Base-by-base conservation (phyloP, 92 coral and sea anemone species). In the Pocillopora grandis region DNA sequence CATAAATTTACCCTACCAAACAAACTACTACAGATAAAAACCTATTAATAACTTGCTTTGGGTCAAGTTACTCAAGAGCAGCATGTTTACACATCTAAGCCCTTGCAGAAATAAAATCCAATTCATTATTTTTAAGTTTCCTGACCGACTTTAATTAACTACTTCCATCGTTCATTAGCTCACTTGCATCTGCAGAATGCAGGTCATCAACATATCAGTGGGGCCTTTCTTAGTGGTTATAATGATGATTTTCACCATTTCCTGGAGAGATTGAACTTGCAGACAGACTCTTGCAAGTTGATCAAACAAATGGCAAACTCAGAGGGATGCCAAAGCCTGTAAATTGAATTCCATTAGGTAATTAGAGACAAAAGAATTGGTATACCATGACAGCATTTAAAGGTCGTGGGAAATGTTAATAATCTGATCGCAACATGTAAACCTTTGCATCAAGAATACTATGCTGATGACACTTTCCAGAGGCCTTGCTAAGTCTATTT, bases 381-480 rank as follows among this genome's bases (percentile, higher is more conserved):
- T 83, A 56, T 62, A 62, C 56, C 72, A 62, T 60, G 75, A 73
- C 86, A 62, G 86, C 61, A 62, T 70, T 71, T 71, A 73, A 74
- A 75, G 73, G 55, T 83, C 86, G 86, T 83, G 80, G 80, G 86
- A 75, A 82, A 49, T 81, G 77, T 37, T 37, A 17, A 61, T 59
- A 62, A 70, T 80, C n/a, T 56, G 57, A 20, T 66, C 58, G 33
- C 17, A 59, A 35, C 70, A 80, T 58, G 12, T 37, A 27, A 20
- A 57, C 69, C 23, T 21, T 37, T 31, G 55, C 19, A 49, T 62
- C 33, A 19, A 76, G 80, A 49, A 79, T 20, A 33, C 5, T 20
- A 56, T 19, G 12, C 64, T 79, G 75, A 49, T 65, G 82, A 17
- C 82, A 63, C 37, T 59, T 64, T 21, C 31, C 5, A 11, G 72